Conservation (phyloP, 2,888 invertebrate genomes). For the Trissoscelio sp. region DNA sequence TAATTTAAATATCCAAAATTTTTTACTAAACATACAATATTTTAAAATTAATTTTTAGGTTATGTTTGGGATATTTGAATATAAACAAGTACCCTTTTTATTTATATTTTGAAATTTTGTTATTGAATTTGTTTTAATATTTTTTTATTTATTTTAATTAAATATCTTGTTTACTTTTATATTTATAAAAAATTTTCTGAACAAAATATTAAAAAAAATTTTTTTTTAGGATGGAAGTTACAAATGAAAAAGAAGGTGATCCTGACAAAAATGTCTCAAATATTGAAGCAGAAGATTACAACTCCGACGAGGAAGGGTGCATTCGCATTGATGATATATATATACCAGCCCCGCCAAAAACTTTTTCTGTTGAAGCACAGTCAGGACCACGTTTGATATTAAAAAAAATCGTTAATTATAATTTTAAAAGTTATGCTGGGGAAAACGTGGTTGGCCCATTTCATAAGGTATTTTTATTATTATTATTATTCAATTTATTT, state of each 20-base stretch:
- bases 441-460: slow-evolving; percentile 95
- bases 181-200: background rate
- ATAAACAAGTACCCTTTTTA: no score
- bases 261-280: slow-evolving; percentile 69
- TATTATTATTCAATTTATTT: background rate
- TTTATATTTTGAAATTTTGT: no score
- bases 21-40: no score
- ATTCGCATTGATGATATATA: slow-evolving; percentile 90
- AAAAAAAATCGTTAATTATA: slow-evolving; percentile 93
- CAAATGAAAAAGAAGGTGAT: slow-evolving; percentile 48
- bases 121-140: no score
- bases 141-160: no score
- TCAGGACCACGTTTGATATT: slow-evolving; percentile 95
- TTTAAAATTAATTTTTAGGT: no score
- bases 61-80: no score
- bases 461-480: slow-evolving; percentile 89
- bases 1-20: no score
- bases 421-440: slow-evolving; percentile 98
- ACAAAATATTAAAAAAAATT: background rate
- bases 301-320: slow-evolving; percentile 87
- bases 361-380: slow-evolving; percentile 88
- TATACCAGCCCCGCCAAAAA: slow-evolving; percentile 92
- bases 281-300: slow-evolving; percentile 47
- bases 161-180: no score
- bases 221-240: slow-evolving; percentile 66